Base-by-base conservation (phyloP, 2,797 vertebrate genomes). In the Halcyon smyrnensis region DNA sequence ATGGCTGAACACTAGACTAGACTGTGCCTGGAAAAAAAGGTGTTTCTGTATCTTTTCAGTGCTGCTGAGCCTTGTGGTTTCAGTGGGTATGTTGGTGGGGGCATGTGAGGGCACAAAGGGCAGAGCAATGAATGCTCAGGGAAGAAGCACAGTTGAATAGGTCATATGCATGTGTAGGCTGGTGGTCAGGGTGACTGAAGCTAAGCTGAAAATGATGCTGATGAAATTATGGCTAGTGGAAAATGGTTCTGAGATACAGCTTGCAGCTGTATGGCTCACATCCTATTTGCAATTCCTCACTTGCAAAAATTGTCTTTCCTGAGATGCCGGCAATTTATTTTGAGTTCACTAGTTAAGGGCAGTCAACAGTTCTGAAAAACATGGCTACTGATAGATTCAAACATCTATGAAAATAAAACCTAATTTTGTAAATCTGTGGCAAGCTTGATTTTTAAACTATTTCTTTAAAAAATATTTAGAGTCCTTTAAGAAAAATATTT, bases 111-210 rank as follows among this genome's bases (percentile, higher is more conserved):
- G 46, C 11, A 79, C 27, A 36, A 56, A 68, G 37, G 43, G 28
- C 69, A 69, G 32, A 91, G n/a, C 27, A 24, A 24, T 1, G 2
- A 0, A 0, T 0, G 7, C 16, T 25, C 4, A 8, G 18, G 36
- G 30, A 69, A 15, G 36, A 53, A 62, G 50, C 3, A 2, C 1
- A 2, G 21, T 2, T 53, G n/a, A 78, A 23, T 15, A 64, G 9
- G 28, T 92, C 67, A 28, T 27, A 50, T 0, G 0, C 25, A 10
- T 0, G 0, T 37, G 36, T 68, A 51, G 34, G 39, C 43, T 88
- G 48, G 50, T 32, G 37, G 57, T 50, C 17, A 36, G 32, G 18
- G 60, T 32, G n/a, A 48, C 16, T 32, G 86, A 73, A 87, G 56
- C 18, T 69, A 48, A 79, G 54, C 13, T 79, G 60, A 36, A 87